Percentiles rank a stretch among this genome's conserved stretches.
phyloP scores from a whole-genome alignment of 2,797 vertebrate genomes.

The Lithobates pipiens region DNA sequence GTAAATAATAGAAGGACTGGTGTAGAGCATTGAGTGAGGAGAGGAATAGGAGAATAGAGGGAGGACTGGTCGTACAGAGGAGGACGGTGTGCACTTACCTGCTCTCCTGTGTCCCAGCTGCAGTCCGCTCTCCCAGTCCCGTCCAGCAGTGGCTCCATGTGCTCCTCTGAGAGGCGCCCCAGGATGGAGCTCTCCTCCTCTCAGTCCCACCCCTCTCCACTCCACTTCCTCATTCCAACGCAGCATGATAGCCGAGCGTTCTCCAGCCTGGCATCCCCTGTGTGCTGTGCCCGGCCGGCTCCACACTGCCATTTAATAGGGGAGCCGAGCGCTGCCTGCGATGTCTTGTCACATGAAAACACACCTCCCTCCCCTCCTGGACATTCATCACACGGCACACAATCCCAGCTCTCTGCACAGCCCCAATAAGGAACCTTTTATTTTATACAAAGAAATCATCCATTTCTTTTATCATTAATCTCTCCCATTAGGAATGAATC shows the following conservation, averaged over 20 bases:
- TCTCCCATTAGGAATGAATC: too few species aligned
- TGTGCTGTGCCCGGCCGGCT: background rate
- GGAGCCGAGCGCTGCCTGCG: conserved; percentile 11
- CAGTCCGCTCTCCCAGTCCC: conserved; percentile 84
- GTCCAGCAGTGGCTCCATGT: conserved; percentile 84
- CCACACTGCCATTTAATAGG: conserved; percentile 44
- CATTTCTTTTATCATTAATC: too few species aligned
- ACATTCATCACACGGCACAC: background rate
- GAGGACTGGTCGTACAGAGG: background rate
- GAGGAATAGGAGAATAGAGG: background rate
- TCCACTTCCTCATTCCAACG: conserved; percentile 92
- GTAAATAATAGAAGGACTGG: too few species aligned
- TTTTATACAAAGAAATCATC: too few species aligned
- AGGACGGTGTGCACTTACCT: conserved; percentile 75
- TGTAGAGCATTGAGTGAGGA: too few species aligned
- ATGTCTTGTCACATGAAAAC: conserved; percentile 50
- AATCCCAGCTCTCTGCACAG: too few species aligned
- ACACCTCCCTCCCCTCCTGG: conserved; percentile 54
- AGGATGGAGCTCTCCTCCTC: conserved; percentile 83
- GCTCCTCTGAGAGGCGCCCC: conserved; percentile 71
- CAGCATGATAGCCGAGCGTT: conserved; percentile 78
- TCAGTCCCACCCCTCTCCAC: conserved; percentile 87
- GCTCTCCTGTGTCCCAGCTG: conserved; percentile 86
- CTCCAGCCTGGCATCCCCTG: conserved; percentile 26
- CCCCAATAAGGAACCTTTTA: too few species aligned